phyloP scores from a whole-genome alignment of 2,797 vertebrate genomes.

The Gorsachius magnificus region DNA sequence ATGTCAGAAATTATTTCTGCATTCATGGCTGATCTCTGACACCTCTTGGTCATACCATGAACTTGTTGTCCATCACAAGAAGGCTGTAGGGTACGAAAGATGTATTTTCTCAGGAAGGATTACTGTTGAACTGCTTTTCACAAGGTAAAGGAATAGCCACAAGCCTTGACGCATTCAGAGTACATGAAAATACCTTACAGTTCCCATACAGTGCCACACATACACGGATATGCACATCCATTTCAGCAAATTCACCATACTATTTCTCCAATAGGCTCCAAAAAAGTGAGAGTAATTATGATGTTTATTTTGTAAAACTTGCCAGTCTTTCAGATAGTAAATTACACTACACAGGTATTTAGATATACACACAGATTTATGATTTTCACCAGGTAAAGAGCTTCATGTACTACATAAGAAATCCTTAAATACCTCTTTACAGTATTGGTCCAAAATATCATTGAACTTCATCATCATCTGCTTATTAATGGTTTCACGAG shows the following conservation, averaged over 20 bases:
- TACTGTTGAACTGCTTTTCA: not conserved
- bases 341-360: not conserved
- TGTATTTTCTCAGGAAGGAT: not conserved
- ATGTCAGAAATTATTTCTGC: not conserved
- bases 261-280: not conserved
- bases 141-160: not conserved
- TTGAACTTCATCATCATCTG: slow-evolving; percentile 91
- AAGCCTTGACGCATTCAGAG: not conserved
- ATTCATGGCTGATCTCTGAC: not conserved
- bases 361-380: not conserved
- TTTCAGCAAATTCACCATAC: not conserved
- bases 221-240: not conserved
- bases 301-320: not conserved
- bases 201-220: not conserved
- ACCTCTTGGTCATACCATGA: not conserved
- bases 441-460: slow-evolving; percentile 87
- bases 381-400: not conserved
- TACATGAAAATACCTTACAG: not conserved
- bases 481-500: slow-evolving; percentile 82
- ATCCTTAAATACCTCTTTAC: slow-evolving; percentile 86
- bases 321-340: not conserved
- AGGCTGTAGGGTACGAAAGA: not conserved
- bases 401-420: not conserved
- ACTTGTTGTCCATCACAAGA: not conserved
- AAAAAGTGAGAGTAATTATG: not conserved